Conservation (phyloP, 2,797 vertebrate genomes). For the Centropyge bicolor region DNA sequence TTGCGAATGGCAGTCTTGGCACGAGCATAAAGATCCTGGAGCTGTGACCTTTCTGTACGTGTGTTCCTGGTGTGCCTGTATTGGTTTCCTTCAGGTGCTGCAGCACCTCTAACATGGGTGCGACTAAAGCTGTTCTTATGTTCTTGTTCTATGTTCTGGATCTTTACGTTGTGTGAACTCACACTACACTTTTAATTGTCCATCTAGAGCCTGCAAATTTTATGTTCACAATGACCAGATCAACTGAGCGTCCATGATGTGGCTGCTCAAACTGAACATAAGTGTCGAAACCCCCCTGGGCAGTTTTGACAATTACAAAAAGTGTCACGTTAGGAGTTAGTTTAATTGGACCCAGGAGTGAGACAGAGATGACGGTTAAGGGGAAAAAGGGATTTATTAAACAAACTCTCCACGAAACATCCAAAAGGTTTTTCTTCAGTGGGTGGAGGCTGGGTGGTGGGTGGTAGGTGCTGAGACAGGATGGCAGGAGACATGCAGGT, state of each 20-base stretch:
- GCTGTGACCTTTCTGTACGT: neutral
- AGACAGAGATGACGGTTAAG: too few relatives aligned
- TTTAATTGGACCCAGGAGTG: too few relatives aligned
- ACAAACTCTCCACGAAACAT: too few relatives aligned
- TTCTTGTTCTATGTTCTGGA: too few relatives aligned
- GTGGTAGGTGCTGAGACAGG: too few relatives aligned
- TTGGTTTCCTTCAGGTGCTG: neutral
- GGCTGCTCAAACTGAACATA: neutral
- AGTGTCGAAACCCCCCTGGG: neutral
- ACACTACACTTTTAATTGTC: neutral
- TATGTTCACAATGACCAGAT: neutral
- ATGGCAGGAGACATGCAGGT: too few relatives aligned
- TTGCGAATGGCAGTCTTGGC: conserved; percentile 31
- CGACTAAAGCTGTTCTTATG: neutral
- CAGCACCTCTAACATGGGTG: neutral
- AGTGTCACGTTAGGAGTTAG: too few relatives aligned
- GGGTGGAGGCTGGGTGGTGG: too few relatives aligned
- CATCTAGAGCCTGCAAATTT: neutral
- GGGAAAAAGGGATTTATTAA: too few relatives aligned
- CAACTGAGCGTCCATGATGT: neutral
- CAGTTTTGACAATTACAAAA: conserved; percentile 1
- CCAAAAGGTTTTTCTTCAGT: too few relatives aligned
- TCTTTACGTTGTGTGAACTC: neutral
- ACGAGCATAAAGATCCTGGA: neutral
- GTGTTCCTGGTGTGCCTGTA: neutral